These are phyloP conservation scores for Speoplatyrhinus poulsoni DNA, from an alignment of 2,113 vertebrate species.

Conservation along the genomic window DNA sequence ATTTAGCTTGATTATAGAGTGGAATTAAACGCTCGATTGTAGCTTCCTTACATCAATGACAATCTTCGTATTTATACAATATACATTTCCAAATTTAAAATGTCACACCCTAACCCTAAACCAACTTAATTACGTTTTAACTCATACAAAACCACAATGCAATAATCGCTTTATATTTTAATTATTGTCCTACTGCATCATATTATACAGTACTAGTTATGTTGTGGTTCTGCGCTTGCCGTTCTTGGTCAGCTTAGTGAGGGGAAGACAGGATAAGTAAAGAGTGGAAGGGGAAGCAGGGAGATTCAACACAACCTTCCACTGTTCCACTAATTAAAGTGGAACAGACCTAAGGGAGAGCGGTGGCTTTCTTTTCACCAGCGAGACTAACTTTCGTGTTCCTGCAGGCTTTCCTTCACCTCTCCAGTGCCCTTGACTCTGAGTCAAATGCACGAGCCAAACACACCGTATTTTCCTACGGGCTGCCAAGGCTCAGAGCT, in stretches of 20 bases:
- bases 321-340: no score
- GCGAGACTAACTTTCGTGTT: conserved; percentile 26
- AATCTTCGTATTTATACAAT: no score
- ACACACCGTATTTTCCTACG: conserved; percentile 30
- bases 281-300: neutral
- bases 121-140: no score
- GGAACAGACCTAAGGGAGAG: conserved; percentile 26
- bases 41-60: no score
- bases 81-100: no score
- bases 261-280: neutral
- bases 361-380: conserved; percentile 2
- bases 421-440: conserved; percentile 34
- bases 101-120: no score
- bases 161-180: no score
- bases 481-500: conserved; percentile 35
- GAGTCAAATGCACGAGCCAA: conserved; percentile 1
- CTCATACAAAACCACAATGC: no score
- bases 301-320: neutral
- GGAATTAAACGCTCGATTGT: no score
- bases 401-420: conserved; percentile 47
- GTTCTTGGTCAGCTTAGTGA: neutral
- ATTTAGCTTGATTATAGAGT: conserved; percentile 5
- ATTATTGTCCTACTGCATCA: no score
- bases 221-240: no score
- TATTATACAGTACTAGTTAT: no score